Base-by-base conservation (phyloP, 2,888 invertebrate species). In the Sesamia inferens region DNA sequence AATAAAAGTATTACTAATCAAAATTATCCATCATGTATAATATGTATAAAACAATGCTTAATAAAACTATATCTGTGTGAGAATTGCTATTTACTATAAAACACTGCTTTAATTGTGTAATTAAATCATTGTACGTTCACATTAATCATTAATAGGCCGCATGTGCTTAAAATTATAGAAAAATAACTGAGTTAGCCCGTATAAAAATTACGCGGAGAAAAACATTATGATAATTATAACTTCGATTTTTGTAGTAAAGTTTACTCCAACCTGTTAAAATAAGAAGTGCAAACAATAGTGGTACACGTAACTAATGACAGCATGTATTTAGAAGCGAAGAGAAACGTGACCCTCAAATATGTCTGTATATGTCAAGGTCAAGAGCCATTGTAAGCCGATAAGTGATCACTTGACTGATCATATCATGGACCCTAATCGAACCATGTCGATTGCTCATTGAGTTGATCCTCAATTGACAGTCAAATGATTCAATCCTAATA, bases 41-140 rank as follows among this genome's bases (percentile, higher is more conserved):
- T n/a, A n/a, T n/a, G n/a, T 22, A 22, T 22, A 22, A 14, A 3
- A 13, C 2, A 14, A 39, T 51, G n/a, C 6, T 6, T 51, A 8
- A 19, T 11, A 10, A 22, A 13, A 14, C 14, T 65, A 51, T 67
- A 14, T 24, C 19, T 59, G 22, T 65, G 68, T 76, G 75, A 77
- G 66, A 76, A 81, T 78, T 78, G 78, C 64, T 74, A 65, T 66
- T 44, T 31, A 19, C 39, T 54, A 11, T 31, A 24, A 8, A 58
- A 14, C 47, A 19, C 48, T 4, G 5, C 13, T 44, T n/a, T 5
- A 13, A 13, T 48, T 54, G 22, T 3, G 51, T 19, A 39, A 39
- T 39, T 39, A 39, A 39, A 7, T 7, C 39, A 5, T 2, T 39
- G 39, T 39, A 19, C 2, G 44, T 19, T 22, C 16, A 22, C 11